These are phyloP conservation scores for Quadroppia sp. DNA, from an alignment of 2,888 invertebrate species.

Conservation along the genomic window DNA sequence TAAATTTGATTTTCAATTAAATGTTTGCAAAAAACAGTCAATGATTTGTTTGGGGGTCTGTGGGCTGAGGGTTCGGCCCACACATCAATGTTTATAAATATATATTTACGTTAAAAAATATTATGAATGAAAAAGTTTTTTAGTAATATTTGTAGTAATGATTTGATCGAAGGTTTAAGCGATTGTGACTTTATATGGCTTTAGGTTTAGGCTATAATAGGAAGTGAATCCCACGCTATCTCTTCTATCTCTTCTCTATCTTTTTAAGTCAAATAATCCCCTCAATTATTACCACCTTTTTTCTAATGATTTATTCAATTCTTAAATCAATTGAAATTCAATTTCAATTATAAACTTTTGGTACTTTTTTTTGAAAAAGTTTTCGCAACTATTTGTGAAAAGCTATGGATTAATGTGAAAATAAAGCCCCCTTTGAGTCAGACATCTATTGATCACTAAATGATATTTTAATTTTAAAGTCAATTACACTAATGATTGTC, in stretches of 20 bases:
- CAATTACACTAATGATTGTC: not conserved
- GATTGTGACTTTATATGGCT: conserved; percentile 8
- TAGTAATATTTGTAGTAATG: not conserved
- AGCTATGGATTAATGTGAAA: not conserved
- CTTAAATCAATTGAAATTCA: not conserved
- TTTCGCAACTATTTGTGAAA: too few relatives aligned
- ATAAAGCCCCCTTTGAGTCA: not conserved
- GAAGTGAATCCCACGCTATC: conserved; percentile 27
- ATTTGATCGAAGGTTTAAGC: not conserved
- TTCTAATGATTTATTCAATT: not conserved
- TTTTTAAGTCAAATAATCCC: not conserved
- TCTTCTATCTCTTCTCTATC: not conserved
- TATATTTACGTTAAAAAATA: not conserved
- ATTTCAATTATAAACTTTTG: too few relatives aligned
- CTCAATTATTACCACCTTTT: not conserved
- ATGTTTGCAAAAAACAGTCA: not conserved
- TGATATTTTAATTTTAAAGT: not conserved
- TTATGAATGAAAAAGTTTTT: not conserved
- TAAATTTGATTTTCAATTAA: not conserved
- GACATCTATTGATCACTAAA: not conserved
- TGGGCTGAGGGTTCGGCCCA: not conserved
- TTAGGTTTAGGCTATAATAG: conserved; percentile 2
- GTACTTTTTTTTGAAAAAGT: too few relatives aligned
- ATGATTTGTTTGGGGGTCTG: not conserved
- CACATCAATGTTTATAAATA: not conserved